These are phyloP conservation scores for Argyresthia albistria DNA, from an alignment of 2,888 invertebrate species.

Conservation along the genomic window DNA sequence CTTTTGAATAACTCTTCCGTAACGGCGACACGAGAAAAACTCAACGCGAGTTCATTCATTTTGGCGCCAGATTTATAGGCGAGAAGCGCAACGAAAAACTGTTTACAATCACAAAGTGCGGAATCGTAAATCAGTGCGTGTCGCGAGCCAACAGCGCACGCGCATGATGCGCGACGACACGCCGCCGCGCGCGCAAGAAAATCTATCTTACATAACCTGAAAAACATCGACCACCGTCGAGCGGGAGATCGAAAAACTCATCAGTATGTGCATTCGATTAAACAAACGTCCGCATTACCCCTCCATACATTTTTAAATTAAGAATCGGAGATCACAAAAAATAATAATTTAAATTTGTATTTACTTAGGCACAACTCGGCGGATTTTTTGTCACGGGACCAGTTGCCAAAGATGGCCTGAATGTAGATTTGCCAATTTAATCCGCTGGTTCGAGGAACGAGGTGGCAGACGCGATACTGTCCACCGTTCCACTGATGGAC, in stretches of 20 bases:
- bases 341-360: constrained; percentile 69
- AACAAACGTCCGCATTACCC: constrained; percentile 35
- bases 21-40: constrained; percentile 27
- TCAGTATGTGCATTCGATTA: constrained; percentile 64
- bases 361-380: constrained; percentile 43
- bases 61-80: constrained; percentile 65
- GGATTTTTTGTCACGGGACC: constrained; percentile 52
- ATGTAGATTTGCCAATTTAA: constrained; percentile 63
- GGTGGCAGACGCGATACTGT: constrained; percentile 28
- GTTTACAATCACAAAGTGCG: constrained; percentile 46
- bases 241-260: constrained; percentile 48
- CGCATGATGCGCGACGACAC: constrained; percentile 15
- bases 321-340: constrained; percentile 55
- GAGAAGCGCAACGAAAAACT: constrained; percentile 50
- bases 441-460: constrained; percentile 43
- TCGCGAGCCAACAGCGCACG: constrained; percentile 21
- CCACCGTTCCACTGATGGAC: constrained; percentile 32
- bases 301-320: constrained; percentile 42
- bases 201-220: constrained; percentile 51
- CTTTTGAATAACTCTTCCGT: neutral
- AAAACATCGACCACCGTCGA: constrained; percentile 62
- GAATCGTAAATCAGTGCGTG: constrained; percentile 46
- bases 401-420: constrained; percentile 43
- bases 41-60: constrained; percentile 52
- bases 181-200: constrained; percentile 34